Conservation (phyloP, 1,140 invertebrate species). For the Neodiprion fabricii region DNA sequence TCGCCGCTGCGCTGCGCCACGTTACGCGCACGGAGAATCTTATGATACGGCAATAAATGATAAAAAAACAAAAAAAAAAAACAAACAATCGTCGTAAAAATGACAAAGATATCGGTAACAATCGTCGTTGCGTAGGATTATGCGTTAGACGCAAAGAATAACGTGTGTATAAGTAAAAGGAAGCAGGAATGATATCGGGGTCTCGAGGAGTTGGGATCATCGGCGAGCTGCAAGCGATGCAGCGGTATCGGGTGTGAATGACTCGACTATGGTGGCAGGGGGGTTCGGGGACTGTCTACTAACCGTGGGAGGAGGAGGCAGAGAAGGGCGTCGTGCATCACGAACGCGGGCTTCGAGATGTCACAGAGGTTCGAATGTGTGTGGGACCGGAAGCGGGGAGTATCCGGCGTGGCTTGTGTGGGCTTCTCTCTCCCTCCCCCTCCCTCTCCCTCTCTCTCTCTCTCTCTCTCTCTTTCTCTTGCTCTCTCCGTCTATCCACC, state of each 20-base stretch:
- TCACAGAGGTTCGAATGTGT: constrained; percentile 39
- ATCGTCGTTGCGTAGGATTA: too few species aligned
- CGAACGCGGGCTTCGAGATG: not conserved
- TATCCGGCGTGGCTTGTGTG: constrained; percentile 63
- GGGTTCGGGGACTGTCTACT: not conserved
- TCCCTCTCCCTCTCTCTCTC: constrained; percentile 30
- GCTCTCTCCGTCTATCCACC: constrained; percentile 21
- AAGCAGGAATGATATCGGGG: too few species aligned
- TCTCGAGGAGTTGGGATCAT: not conserved
- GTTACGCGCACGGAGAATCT: too few species aligned
- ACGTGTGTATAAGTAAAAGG: too few species aligned
- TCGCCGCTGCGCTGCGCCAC: too few species aligned
- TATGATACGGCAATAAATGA: too few species aligned
- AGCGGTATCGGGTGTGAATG: not conserved
- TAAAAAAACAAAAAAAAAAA: too few species aligned
- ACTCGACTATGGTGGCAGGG: not conserved
- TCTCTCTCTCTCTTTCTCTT: constrained; percentile 32
- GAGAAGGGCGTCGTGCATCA: not conserved
- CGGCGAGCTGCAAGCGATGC: not conserved
- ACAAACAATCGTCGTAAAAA: too few species aligned
- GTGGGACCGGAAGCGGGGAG: constrained; percentile 62
- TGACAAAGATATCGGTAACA: too few species aligned
- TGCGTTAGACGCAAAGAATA: too few species aligned
- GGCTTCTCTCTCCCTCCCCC: constrained; percentile 52
- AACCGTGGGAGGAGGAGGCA: not conserved